These are phyloP conservation scores for Biston betularia DNA, from an alignment of 2,888 invertebrate species.

Conservation along the genomic window DNA sequence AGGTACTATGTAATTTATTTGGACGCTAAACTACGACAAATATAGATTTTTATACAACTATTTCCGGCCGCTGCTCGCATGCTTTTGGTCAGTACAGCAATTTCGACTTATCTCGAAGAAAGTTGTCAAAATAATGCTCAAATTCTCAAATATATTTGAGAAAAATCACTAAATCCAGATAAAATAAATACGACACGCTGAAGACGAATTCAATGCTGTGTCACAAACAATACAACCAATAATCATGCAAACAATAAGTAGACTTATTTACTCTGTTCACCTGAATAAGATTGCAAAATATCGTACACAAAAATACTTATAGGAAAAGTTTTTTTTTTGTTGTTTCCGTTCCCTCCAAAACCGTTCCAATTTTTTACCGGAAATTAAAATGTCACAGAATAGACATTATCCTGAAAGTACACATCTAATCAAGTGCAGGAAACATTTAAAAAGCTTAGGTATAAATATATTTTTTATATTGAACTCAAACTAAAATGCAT, in stretches of 20 bases:
- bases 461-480: no score
- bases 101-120: no score
- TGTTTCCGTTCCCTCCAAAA: conserved; percentile 27
- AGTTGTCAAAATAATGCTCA: no score
- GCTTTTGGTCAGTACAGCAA: no score
- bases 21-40: no score
- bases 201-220: neutral
- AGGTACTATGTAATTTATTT: no score
- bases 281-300: conserved; percentile 11
- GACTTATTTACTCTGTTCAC: conserved; percentile 18
- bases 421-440: conserved; percentile 42
- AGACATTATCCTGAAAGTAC: conserved; percentile 41
- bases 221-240: neutral
- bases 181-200: no score
- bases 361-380: conserved; percentile 42
- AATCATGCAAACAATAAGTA: conserved; percentile 1
- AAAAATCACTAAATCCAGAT: no score
- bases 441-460: conserved; percentile 28
- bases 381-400: conserved; percentile 50
- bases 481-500: no score
- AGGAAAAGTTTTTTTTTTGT: conserved; percentile 13
- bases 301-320: conserved; percentile 14
- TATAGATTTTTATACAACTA: no score
- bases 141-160: no score
- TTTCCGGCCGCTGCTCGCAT: no score